phyloP scores from a whole-genome alignment of 2,797 vertebrate species.

The Rhabdomys pumilio region DNA sequence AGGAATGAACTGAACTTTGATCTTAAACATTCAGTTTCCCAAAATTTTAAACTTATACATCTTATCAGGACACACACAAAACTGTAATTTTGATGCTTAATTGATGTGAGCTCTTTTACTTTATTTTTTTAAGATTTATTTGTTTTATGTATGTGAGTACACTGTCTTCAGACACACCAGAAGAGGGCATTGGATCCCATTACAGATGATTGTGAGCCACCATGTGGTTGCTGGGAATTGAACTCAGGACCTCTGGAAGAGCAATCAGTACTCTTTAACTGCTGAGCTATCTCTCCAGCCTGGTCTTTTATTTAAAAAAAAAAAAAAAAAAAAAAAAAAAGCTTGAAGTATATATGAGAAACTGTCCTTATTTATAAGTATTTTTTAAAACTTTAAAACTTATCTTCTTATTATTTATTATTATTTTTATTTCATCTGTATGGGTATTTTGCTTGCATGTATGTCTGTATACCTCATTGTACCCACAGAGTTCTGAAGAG shows the following conservation, averaged over 20 bases:
- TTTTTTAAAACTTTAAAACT: not conserved
- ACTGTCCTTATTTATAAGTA: conserved; percentile 11
- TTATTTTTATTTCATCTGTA: not conserved
- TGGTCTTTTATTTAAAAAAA: too few species aligned
- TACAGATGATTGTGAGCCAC: too few species aligned
- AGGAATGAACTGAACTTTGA: conserved; percentile 42
- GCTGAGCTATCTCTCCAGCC: too few species aligned
- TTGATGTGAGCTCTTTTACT: conserved; percentile 35
- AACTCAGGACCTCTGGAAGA: too few species aligned
- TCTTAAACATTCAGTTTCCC: conserved; percentile 53
- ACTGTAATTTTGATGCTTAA: not conserved
- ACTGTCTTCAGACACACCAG: too few species aligned
- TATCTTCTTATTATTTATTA: not conserved
- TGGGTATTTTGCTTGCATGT: not conserved
- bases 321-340: not conserved
- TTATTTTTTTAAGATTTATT: not conserved
- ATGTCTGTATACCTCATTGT: not conserved
- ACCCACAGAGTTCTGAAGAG: not conserved
- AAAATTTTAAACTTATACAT: conserved; percentile 54
- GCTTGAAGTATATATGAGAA: conserved; percentile 40
- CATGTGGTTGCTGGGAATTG: too few species aligned
- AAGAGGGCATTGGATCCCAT: too few species aligned
- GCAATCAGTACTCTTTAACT: too few species aligned
- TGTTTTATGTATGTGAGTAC: too few species aligned
- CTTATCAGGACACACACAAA: conserved; percentile 1